A percentile compares a stretch with the other conserved stretches of the same genome.
Conservation (phyloP, 1,140 invertebrate species). For the Hypsibius dujardini region DNA sequence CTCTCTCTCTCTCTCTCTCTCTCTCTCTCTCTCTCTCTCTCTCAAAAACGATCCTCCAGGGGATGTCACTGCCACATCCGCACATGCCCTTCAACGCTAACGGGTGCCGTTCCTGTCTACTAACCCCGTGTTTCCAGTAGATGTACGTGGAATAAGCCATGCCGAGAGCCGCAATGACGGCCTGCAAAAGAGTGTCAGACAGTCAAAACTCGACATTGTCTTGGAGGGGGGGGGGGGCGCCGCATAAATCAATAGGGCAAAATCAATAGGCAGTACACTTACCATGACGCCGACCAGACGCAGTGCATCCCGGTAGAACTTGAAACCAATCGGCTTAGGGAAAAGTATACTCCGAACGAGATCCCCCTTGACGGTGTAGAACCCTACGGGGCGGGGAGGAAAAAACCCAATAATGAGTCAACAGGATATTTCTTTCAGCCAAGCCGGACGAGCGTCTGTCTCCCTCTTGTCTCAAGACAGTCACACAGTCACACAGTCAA, state of each 20-base stretch:
- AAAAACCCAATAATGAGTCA: constrained; percentile 28
- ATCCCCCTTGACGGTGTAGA: constrained; percentile 43
- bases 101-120: constrained; percentile 8
- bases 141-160: constrained; percentile 37
- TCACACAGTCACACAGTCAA: neutral
- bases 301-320: constrained; percentile 41
- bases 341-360: constrained; percentile 43
- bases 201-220: too few relatives aligned
- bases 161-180: constrained; percentile 35
- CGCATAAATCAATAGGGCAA: too few relatives aligned
- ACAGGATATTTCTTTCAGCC: neutral
- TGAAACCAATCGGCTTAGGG: constrained; percentile 42
- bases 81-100: neutral
- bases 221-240: too few relatives aligned
- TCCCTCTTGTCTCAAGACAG: too few relatives aligned
- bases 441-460: too few relatives aligned
- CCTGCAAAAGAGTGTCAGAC: constrained; percentile 29
- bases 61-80: too few relatives aligned
- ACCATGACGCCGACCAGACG: constrained; percentile 33
- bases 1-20: constrained; percentile 19
- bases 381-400: constrained; percentile 46
- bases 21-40: neutral
- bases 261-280: neutral
- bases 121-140: constrained; percentile 28
- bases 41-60: too few relatives aligned